Evolutionary conservation across 2,113 vertebrate species (phyloP).

Genomic region (Peromyscus californicus): DNA sequence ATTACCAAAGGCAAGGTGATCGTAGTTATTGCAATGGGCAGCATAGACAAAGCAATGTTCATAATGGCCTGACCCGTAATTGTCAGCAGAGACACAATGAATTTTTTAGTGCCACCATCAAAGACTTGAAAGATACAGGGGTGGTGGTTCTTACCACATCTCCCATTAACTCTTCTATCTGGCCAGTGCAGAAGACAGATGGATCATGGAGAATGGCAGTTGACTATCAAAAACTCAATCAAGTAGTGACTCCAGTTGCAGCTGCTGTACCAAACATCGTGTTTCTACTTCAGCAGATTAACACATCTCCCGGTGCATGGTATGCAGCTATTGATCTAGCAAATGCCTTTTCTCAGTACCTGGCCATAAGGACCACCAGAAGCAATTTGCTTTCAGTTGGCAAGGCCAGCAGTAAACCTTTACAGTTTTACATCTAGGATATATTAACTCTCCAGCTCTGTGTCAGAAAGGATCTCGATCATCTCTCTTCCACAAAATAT

Average conservation of each 20-base stretch:
- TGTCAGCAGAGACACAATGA: background rate
- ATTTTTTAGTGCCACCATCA: background rate
- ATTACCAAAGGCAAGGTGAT: background rate
- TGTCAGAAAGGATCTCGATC: background rate
- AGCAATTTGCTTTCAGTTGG: background rate
- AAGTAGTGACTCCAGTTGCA: background rate
- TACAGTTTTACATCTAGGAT: background rate
- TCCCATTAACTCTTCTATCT: background rate
- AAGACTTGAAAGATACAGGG: background rate
- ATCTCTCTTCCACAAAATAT: background rate
- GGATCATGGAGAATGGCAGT: background rate
- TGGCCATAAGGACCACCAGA: background rate
- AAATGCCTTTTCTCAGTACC: background rate
- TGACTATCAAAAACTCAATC: background rate
- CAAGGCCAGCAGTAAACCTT: background rate
- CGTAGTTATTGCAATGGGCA: background rate
- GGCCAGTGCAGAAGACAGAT: background rate
- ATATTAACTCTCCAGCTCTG: background rate
- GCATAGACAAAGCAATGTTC: background rate
- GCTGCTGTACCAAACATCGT: background rate
- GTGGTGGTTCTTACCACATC: background rate
- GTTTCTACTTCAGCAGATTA: background rate
- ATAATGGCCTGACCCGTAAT: background rate
- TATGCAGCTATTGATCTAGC: background rate
- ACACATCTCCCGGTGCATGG: background rate